Evolutionary conservation across 1,140 invertebrate genomes (phyloP).

Genomic region (Zaprionus kolodkinae): DNA sequence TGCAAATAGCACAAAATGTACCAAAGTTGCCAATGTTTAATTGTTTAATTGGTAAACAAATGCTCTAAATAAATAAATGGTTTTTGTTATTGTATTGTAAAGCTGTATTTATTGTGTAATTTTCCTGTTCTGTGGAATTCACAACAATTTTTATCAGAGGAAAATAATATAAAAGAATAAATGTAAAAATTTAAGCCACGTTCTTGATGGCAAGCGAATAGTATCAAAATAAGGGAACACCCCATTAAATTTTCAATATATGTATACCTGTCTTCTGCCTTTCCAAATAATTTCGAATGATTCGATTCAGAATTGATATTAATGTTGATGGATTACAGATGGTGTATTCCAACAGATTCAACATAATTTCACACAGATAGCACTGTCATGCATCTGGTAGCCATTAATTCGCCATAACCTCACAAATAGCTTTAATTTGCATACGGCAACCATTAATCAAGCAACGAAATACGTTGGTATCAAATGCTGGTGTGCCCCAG

Average conservation of each 20-base stretch:
- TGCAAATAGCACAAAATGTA: constrained; percentile 16
- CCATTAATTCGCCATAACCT: constrained; percentile 10
- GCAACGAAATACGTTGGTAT: constrained; percentile 18
- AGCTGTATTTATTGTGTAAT: constrained; percentile 29
- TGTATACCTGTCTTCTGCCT: too few species aligned
- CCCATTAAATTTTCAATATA: too few species aligned
- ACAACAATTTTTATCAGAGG: not conserved
- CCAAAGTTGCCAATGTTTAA: constrained; percentile 20
- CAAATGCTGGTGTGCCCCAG: constrained; percentile 6
- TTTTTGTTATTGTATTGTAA: not conserved
- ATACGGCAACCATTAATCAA: constrained; percentile 37
- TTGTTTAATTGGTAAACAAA: constrained; percentile 18
- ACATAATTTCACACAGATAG: constrained; percentile 4
- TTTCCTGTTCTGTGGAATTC: not conserved
- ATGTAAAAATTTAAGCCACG: not conserved
- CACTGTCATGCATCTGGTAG: constrained; percentile 9
- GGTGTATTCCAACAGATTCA: constrained; percentile 4
- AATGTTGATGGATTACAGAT: not conserved
- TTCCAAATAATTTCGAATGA: not conserved
- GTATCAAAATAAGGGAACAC: too few species aligned
- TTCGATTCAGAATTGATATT: not conserved
- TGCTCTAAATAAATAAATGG: not conserved
- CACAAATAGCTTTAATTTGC: constrained; percentile 9
- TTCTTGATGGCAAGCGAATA: too few species aligned
- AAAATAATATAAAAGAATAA: not conserved